Percentiles rank a stretch among this genome's conserved stretches.
phyloP scores from a whole-genome alignment of 1,140 invertebrate genomes.

The Calycopis cecrops region DNA sequence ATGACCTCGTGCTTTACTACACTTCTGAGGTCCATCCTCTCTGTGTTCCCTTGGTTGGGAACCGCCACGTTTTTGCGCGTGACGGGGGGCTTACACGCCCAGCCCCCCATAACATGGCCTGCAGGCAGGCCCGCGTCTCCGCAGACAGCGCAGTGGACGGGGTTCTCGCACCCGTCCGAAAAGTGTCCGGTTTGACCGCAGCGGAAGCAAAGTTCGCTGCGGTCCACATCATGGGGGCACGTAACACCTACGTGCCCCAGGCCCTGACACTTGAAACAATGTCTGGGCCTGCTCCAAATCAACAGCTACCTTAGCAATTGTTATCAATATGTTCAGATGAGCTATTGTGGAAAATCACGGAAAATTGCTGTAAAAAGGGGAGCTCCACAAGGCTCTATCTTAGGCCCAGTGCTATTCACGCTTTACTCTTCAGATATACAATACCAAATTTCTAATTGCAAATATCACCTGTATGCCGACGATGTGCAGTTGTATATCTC shows the following conservation, averaged over 20 bases:
- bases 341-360: background rate
- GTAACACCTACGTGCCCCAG: too few species aligned
- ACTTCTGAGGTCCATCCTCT: too few species aligned
- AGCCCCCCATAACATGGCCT: too few species aligned
- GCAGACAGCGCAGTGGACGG: too few species aligned
- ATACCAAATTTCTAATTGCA: background rate
- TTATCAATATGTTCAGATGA: background rate
- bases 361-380: background rate
- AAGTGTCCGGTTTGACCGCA: background rate
- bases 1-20: too few species aligned
- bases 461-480: background rate
- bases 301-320: background rate
- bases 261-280: too few species aligned
- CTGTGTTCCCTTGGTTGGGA: too few species aligned
- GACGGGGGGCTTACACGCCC: too few species aligned
- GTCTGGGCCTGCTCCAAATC: too few species aligned
- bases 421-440: background rate
- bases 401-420: background rate
- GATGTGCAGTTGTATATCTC: constrained; percentile 16
- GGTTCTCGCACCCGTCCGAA: too few species aligned
- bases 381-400: background rate
- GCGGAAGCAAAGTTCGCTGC: background rate
- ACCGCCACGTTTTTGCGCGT: background rate
- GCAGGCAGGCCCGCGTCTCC: too few species aligned
- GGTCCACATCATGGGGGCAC: too few species aligned